phyloP scores from a whole-genome alignment of 92 coral and sea anemone species.

The Pocillopora grandis region DNA sequence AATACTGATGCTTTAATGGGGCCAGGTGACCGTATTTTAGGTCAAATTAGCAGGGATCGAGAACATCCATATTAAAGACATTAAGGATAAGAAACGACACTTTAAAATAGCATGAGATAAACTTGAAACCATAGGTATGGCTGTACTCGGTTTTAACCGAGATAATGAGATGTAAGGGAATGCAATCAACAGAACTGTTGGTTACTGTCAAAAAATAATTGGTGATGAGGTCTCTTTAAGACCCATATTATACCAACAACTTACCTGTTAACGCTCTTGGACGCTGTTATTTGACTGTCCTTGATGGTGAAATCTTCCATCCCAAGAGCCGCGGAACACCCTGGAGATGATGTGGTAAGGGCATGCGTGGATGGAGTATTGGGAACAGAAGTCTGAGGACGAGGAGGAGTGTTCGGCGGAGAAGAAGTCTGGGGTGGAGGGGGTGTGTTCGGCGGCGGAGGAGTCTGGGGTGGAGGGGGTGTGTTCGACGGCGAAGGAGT shows the following conservation, averaged over 20 bases:
- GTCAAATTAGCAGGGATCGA: too few relatives aligned
- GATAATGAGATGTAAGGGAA: too few relatives aligned
- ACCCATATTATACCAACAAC: background rate
- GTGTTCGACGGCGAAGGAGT: slow-evolving; percentile 5
- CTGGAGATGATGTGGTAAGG: background rate
- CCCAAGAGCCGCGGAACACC: slow-evolving; percentile 51
- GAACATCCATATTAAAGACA: too few relatives aligned
- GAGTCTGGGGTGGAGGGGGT: slow-evolving; percentile 12
- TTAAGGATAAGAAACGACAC: too few relatives aligned
- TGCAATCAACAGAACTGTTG: too few relatives aligned
- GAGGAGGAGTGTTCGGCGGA: slow-evolving; percentile 36
- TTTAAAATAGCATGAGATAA: too few relatives aligned
- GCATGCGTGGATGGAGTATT: slow-evolving; percentile 11
- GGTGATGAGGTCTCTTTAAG: too few relatives aligned
- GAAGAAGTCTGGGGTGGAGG: slow-evolving; percentile 37
- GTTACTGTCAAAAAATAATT: too few relatives aligned
- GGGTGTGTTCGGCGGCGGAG: background rate
- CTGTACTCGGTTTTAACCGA: background rate
- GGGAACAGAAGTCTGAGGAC: slow-evolving; percentile 12
- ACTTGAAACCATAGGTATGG: too few relatives aligned
- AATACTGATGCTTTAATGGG: too few relatives aligned
- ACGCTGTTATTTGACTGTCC: slow-evolving; percentile 55
- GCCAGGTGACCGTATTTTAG: too few relatives aligned
- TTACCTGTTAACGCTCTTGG: slow-evolving; percentile 50
- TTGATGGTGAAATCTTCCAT: slow-evolving; percentile 54